phyloP scores from a whole-genome alignment of 2,797 vertebrate species.

The Spondyliosoma cantharus region DNA sequence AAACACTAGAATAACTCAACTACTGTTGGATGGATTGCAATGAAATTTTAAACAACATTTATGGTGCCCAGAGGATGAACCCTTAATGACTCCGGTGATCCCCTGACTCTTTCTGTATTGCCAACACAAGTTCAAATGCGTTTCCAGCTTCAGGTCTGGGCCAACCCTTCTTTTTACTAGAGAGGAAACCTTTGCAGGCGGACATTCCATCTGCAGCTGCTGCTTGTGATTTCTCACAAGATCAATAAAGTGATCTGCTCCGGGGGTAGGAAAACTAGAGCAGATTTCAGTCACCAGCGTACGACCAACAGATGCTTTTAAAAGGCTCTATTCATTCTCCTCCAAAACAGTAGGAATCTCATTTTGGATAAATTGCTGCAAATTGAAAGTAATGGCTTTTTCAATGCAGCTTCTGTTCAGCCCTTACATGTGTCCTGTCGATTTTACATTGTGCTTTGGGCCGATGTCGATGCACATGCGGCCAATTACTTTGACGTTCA shows the following conservation, averaged over 20 bases:
- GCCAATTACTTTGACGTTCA: conserved; percentile 53
- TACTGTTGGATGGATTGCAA: not conserved
- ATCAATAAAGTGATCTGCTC: conserved; percentile 23
- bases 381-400: conserved; percentile 20
- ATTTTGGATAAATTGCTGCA: conserved; percentile 18
- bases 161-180: not conserved
- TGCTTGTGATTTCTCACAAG: conserved; percentile 22
- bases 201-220: not conserved
- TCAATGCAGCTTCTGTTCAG: conserved; percentile 52
- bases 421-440: conserved; percentile 48
- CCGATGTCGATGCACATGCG: conserved; percentile 49
- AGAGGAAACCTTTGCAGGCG: conserved; percentile 18
- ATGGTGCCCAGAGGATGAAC: conserved; percentile 8
- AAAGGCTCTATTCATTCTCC: conserved; percentile 18
- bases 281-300: conserved; percentile 1
- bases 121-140: not conserved
- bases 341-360: conserved; percentile 11
- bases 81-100: not conserved
- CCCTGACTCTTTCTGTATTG: not conserved
- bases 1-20: not conserved
- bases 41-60: not conserved
- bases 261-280: conserved; percentile 20
- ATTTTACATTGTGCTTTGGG: conserved; percentile 30
- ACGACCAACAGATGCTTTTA: conserved; percentile 3
- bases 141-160: not conserved